Evolutionary conservation across 2,888 invertebrate species (phyloP), one percentile per base, ranked within the genome.

Genomic region (Ariolimax columbianus): DNA sequence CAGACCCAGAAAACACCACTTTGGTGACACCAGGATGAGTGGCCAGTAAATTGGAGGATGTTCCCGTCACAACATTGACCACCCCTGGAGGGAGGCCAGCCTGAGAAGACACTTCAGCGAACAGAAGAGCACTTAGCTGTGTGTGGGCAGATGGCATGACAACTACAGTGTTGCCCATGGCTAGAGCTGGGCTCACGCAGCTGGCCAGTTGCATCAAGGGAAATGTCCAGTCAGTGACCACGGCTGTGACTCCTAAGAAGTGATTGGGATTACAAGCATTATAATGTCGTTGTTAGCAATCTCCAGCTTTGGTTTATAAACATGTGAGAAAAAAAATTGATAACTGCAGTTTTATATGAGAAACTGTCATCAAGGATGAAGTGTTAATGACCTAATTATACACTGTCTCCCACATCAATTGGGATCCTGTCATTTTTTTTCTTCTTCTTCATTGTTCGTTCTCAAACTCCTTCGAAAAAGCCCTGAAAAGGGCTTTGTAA

Each of bases 51-150:
- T 80, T 80, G 33, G n/a, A 51, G 11, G 73, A 66, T 1, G 83
- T 47, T 51, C 93, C 93, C 4, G 94, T 94, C 82, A 95, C 88
- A 7, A 95, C 93, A 89, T 94, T 95, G 86, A 95, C 92, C 59
- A 95, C 95, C 68, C 95, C 95, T n/a, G 93, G 91, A 51, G 95
- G 95, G 63, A 95, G 91, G 30, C 95, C 95, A 59, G 95, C 95
- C 91, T 95, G 94, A 79, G 92, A 91, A 89, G 95, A 95, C 36
- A 95, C 91, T 86, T 95, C 95, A 73, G 94, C 94, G 85, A 95
- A 91, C 77, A 95, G 92, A 66, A 94, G 90, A 14, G 94, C 94
- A 81, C 94, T 91, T 30, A 95, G 92, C 36, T 94, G 91, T 4
- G 95, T 93, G 88, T 93, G 92, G 1, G 94, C 92, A 36, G 94